Conservation (phyloP, 2,888 invertebrate species). For the Galeruca laticollis region DNA sequence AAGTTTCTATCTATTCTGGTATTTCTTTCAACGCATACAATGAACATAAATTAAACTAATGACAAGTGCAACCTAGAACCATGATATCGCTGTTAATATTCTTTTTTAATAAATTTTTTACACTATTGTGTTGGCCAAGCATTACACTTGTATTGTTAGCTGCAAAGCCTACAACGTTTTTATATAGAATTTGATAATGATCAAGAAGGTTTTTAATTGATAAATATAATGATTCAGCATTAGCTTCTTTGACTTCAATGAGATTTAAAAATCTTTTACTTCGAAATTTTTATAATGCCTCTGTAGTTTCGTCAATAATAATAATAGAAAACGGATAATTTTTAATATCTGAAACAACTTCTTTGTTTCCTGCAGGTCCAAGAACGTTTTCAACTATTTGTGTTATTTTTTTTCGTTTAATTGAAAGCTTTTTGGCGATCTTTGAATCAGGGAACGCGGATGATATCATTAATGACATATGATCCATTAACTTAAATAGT, state of each 20-base stretch:
- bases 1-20: background rate
- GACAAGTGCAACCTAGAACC: background rate
- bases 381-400: conserved; percentile 15
- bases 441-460: conserved; percentile 19
- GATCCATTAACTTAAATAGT: background rate
- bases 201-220: too few relatives aligned
- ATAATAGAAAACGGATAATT: conserved; percentile 18
- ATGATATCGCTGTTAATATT: background rate
- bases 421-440: conserved; percentile 15
- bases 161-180: too few relatives aligned
- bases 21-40: background rate
- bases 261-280: conserved; percentile 20
- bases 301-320: conserved; percentile 20
- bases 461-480: conserved; percentile 14
- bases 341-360: background rate
- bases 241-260: background rate
- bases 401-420: conserved; percentile 20
- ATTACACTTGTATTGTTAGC: too few relatives aligned
- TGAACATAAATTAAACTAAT: background rate
- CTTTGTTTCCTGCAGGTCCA: background rate
- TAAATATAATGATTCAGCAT: background rate
- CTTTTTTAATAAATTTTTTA: too few relatives aligned
- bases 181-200: too few relatives aligned
- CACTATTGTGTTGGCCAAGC: too few relatives aligned
- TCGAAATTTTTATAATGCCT: conserved; percentile 17